Evolutionary conservation across 2,113 vertebrate genomes (phyloP).

Genomic region (Coptodon bakossiorum): DNA sequence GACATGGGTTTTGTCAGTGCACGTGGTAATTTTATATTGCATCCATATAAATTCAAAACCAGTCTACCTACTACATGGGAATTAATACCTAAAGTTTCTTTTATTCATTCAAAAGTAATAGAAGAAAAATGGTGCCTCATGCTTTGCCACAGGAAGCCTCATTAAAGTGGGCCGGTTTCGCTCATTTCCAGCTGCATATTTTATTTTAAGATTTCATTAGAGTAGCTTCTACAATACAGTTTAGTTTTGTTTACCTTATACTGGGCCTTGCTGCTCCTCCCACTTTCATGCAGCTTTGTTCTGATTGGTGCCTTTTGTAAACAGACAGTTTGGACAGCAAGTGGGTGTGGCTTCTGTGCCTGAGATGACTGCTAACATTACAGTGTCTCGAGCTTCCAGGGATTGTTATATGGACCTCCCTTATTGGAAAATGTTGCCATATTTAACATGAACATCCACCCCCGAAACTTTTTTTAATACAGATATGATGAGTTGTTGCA

Average conservation of each 20-base stretch:
- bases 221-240: rapidly evolving
- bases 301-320: not conserved
- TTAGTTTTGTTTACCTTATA: not conserved
- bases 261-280: not conserved
- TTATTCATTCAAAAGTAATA: not conserved
- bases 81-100: not conserved
- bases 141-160: not conserved
- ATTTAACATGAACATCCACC: not conserved
- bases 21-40: not conserved
- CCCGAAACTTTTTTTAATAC: not conserved
- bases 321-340: rapidly evolving
- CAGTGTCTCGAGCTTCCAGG: not conserved
- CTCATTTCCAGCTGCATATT: not conserved
- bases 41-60: not conserved
- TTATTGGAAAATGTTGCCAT: not conserved
- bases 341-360: not conserved
- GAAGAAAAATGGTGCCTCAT: not conserved
- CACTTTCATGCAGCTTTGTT: not conserved
- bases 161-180: not conserved
- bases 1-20: not conserved
- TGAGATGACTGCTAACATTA: not conserved
- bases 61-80: not conserved
- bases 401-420: not conserved
- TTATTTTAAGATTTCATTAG: rapidly evolving
- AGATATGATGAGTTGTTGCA: not conserved